A percentile compares a stretch with the other conserved stretches of the same genome.
Evolutionary conservation across 2,797 vertebrate genomes (phyloP).

Genomic region (Champsocephalus gunnari): DNA sequence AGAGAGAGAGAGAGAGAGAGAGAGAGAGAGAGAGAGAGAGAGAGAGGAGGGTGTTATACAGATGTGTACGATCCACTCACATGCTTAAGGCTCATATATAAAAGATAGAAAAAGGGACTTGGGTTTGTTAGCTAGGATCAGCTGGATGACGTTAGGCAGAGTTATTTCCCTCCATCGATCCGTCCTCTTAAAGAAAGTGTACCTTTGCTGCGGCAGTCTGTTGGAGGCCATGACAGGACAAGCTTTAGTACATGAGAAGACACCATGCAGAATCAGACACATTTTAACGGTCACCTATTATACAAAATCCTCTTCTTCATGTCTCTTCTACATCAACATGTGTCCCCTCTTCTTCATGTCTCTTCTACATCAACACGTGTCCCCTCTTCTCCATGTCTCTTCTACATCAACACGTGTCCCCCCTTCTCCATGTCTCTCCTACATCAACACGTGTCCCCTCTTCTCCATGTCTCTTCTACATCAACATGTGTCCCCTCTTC

Average conservation of each 20-base stretch:
- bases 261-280: neutral
- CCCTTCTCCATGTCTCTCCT: no score
- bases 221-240: conserved; percentile 61
- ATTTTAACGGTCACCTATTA: no score
- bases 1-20: no score
- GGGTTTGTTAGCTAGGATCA: conserved; percentile 62
- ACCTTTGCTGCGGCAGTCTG: conserved; percentile 76
- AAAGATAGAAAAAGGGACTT: conserved; percentile 50
- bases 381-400: no score
- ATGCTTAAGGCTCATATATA: conserved; percentile 19
- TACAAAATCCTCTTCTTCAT: no score
- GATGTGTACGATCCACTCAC: conserved; percentile 18
- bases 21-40: conserved; percentile 44
- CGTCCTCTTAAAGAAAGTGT: conserved; percentile 52
- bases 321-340: no score
- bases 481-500: no score
- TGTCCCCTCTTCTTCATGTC: no score
- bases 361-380: no score
- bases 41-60: conserved; percentile 46
- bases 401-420: no score
- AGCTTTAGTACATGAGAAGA: conserved; percentile 56
- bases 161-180: conserved; percentile 68
- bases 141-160: conserved; percentile 61
- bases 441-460: no score
- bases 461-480: no score